Base-by-base conservation (phyloP, 2,888 invertebrate species). In the Drosophila recens region DNA sequence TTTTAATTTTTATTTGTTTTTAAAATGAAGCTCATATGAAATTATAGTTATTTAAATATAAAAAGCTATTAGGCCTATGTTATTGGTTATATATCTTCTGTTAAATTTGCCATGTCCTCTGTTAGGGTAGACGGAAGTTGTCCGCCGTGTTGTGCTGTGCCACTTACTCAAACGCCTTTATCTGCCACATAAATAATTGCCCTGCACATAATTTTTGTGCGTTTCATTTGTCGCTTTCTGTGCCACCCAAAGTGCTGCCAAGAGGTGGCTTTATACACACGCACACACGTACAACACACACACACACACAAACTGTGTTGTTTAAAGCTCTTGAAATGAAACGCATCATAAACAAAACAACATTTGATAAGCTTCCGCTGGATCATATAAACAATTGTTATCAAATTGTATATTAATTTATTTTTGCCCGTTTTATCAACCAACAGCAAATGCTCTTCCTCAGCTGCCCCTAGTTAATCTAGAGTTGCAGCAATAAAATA, bases 371-470 rank as follows among this genome's bases (percentile, higher is more conserved):
- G 63, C 46, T 15, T 42, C 13, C 49, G 34, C 56, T 48, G 30
- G 23, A 20, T 36, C 33, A 48, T 46, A 63, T 33, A 53, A 66
- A 52, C 77, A 69, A 52, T 77, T 64, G 53, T 65, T 70, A 80
- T 77, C 78, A 67, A 78, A 69, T 78, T 58, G 59, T 63, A 80
- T 56, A 78, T 78, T 73, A 40, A 62, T 67, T 80, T 64, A n/a
- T 76, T 30, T 57, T 76, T 17, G 64, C 49, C 63, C 54, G 59
- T 68, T 66, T 68, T 63, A 63, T 76, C 49, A 72, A 36, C 46
- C 49, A 65, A 36, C 46, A 23, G 56, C 15, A 15, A 38, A 10
- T n/a, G 10, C 40, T 17, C 4, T 3, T 6, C 17, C 10, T 10
- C 3, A 11, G 17, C 15, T 2, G 11, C 33, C 10, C 17, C 13